phyloP scores from a whole-genome alignment of 2,797 vertebrate species.

The Babyrousa celebensis region DNA sequence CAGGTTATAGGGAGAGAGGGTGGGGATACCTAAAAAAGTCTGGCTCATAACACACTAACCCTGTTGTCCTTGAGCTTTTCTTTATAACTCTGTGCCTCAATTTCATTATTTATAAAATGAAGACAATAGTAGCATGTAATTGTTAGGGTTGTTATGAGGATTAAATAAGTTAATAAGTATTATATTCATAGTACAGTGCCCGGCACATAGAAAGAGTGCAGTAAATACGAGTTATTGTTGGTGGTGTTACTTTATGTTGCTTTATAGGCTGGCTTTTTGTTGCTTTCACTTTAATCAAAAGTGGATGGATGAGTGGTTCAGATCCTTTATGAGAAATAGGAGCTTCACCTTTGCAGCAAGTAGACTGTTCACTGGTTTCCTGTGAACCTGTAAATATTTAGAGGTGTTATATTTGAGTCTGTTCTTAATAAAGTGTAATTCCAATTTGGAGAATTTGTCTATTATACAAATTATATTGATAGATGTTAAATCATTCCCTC shows the following conservation, averaged over 20 bases:
- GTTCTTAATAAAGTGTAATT: neutral
- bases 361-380: neutral
- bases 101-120: constrained; percentile 31
- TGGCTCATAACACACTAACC: constrained; percentile 4
- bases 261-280: neutral
- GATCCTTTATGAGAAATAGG: constrained; percentile 3
- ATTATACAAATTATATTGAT: constrained; percentile 3
- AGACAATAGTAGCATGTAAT: neutral
- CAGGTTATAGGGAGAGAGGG: neutral
- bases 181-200: neutral
- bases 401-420: neutral
- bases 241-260: constrained; percentile 4
- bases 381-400: neutral
- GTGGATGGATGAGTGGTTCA: neutral
- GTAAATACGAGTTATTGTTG: neutral
- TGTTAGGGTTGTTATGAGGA: neutral
- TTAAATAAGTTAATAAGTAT: neutral
- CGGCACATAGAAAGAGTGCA: neutral
- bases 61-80: constrained; percentile 39
- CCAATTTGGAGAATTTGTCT: constrained; percentile 29
- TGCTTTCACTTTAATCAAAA: constrained; percentile 42
- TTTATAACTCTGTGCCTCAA: neutral
- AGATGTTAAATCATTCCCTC: neutral
- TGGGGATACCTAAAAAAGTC: neutral
- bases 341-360: neutral